Base-by-base conservation (phyloP, 2,113 vertebrate species). In the Cynocephalus volans region DNA sequence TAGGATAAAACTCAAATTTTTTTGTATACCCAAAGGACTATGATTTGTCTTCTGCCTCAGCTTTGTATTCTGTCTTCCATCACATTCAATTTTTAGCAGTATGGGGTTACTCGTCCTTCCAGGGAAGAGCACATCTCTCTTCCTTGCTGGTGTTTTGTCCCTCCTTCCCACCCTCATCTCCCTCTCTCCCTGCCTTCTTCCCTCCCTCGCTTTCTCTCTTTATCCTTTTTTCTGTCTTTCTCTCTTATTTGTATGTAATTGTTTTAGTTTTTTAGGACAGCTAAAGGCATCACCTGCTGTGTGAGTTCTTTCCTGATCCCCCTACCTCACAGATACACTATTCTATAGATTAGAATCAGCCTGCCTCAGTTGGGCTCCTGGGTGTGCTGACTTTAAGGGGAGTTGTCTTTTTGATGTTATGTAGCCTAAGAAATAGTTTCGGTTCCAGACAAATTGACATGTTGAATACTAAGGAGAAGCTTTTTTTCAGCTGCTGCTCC, bases 331-430 rank as follows among this genome's bases (percentile, higher is more conserved):
- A 52, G 12, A 41, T 36, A 8, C 10, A 45, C 19, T 41, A 41
- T 41, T 41, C 41, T 41, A 19, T 45, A 76, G 36, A 23, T 90
- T 69, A 14, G 36, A 81, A 67, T 4, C 45, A 62, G 1, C 48
- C 2, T 90, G 23, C 12, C 17, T 28, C 36, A 23, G 13, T 17
- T 28, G 31, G 41, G 14, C 1, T 56, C 19, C 1, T 12, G 6
- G 45, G 21, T 48, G 7, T 96, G 18, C 75, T 88, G 60, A 48
- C 18, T 60, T 97, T 14, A 17, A 52, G 31, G 17, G 33, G 18
- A 91, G 56, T 60, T 79, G 33, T 60, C 21, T 95, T 90, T 90
- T 96, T 21, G 50, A 84, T 94, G 33, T 62, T 73, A 15, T 50
- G 23, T 41, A 83, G n/a, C 26, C 5, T 58, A 95, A 58, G 41